These are phyloP conservation scores for Stomatorhinus ivindoensis DNA, from an alignment of 2,113 vertebrate genomes.

Conservation along the genomic window DNA sequence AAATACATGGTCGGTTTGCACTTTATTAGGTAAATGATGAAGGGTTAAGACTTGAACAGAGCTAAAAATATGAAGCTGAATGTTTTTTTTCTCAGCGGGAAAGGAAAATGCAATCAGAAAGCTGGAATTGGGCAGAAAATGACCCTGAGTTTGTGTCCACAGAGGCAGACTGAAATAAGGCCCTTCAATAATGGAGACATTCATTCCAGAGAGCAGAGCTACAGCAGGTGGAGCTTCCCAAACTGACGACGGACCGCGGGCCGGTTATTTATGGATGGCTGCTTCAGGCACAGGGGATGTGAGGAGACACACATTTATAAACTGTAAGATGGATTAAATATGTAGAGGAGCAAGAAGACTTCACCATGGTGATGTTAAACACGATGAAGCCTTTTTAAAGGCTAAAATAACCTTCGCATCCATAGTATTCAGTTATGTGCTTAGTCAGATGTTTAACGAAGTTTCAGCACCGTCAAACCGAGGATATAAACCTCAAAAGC, in stretches of 20 bases:
- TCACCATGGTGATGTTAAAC: not conserved
- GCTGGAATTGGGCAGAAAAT: constrained; percentile 13
- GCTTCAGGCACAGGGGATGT: not conserved
- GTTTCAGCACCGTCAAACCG: not conserved
- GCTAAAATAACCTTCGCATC: not conserved
- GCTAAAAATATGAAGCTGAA: not conserved
- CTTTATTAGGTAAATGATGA: not conserved
- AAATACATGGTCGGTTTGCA: not conserved
- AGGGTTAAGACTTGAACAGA: not conserved
- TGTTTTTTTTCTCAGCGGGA: not conserved
- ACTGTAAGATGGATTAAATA: not conserved
- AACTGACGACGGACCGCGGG: not conserved
- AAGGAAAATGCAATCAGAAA: constrained; percentile 13
- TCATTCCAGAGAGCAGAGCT: constrained; percentile 6
- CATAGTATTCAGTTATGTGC: not conserved
- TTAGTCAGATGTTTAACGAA: not conserved
- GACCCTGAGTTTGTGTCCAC: not conserved
- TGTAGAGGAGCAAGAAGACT: not conserved
- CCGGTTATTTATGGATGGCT: not conserved
- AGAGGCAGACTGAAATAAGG: not conserved
- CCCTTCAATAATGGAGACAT: constrained; percentile 11
- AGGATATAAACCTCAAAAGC: not conserved
- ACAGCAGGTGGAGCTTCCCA: constrained; percentile 4
- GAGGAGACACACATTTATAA: not conserved
- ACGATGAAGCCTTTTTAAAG: not conserved